Conservation (phyloP, 1,140 invertebrate genomes). For the Drosophila kikkawai region DNA sequence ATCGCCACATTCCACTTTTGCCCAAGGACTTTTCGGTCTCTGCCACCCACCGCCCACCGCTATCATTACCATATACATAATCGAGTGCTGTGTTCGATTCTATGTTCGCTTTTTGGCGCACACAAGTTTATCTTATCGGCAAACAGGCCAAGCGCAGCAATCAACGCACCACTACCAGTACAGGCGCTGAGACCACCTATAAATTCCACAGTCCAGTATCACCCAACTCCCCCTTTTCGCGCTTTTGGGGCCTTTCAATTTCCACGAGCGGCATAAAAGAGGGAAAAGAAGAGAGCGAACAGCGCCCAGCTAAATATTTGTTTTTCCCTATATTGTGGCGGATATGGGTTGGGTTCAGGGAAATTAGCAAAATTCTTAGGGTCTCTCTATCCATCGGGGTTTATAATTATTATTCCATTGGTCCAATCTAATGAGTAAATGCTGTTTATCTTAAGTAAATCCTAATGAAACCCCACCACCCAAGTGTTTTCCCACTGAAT, state of each 20-base stretch:
- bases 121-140: constrained; percentile 74
- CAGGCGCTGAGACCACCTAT: constrained; percentile 29
- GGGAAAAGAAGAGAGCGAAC: background rate
- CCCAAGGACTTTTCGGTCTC: constrained; percentile 28
- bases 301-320: constrained; percentile 20
- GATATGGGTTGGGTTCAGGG: background rate
- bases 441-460: background rate
- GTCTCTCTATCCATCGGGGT: background rate
- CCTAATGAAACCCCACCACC: background rate
- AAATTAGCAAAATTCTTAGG: background rate
- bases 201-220: constrained; percentile 52
- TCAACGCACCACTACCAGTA: constrained; percentile 37
- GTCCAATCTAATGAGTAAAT: background rate
- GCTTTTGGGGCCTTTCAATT: constrained; percentile 11
- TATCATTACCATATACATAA: constrained; percentile 75
- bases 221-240: constrained; percentile 7
- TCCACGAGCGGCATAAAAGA: constrained; percentile 6
- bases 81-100: constrained; percentile 75
- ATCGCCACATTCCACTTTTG: constrained; percentile 32
- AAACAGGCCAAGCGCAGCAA: constrained; percentile 58
- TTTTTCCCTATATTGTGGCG: constrained; percentile 9
- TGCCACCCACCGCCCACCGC: background rate
- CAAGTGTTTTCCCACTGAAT: constrained; percentile 28
- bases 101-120: constrained; percentile 53
- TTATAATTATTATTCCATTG: background rate